Conservation (phyloP, 23 tunicate genomes). For the Trididemnum nubilum region DNA sequence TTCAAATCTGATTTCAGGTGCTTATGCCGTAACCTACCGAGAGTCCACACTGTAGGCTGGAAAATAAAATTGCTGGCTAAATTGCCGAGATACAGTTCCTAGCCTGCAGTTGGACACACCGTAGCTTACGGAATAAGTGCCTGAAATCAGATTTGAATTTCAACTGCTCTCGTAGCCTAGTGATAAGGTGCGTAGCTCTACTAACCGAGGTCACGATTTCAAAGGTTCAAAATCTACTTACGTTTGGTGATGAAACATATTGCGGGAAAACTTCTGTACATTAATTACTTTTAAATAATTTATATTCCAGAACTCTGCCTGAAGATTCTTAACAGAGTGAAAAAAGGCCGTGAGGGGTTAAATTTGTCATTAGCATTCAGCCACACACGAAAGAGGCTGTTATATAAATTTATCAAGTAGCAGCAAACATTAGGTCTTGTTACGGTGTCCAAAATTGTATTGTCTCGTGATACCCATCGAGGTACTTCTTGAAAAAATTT, state of each 20-base stretch:
- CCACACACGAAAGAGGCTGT: slow-evolving; percentile 2
- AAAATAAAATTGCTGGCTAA: background rate
- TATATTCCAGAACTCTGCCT: too few species aligned
- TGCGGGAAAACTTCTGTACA: background rate
- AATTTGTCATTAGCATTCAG: too few species aligned
- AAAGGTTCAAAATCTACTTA: slow-evolving; percentile 12
- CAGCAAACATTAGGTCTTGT: too few species aligned
- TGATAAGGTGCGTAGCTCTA: too few species aligned
- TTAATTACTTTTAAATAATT: too few species aligned
- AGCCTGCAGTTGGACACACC: background rate
- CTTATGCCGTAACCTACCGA: background rate
- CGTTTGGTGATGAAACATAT: slow-evolving; percentile 8
- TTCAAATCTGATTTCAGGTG: background rate
- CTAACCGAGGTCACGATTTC: too few species aligned
- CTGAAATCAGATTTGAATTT: slow-evolving; percentile 6
- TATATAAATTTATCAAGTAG: too few species aligned
- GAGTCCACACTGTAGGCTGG: background rate
- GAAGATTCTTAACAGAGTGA: slow-evolving; percentile 14
- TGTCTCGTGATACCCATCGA: too few species aligned
- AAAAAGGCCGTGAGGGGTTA: background rate
- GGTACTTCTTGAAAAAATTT: too few species aligned
- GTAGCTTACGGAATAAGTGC: background rate
- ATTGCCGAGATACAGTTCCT: background rate
- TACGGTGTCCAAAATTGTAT: too few species aligned
- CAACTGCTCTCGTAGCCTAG: slow-evolving; percentile 15